Evolutionary conservation across 1,140 invertebrate species (phyloP).

Genomic region (Mizuhopecten yessoensis): DNA sequence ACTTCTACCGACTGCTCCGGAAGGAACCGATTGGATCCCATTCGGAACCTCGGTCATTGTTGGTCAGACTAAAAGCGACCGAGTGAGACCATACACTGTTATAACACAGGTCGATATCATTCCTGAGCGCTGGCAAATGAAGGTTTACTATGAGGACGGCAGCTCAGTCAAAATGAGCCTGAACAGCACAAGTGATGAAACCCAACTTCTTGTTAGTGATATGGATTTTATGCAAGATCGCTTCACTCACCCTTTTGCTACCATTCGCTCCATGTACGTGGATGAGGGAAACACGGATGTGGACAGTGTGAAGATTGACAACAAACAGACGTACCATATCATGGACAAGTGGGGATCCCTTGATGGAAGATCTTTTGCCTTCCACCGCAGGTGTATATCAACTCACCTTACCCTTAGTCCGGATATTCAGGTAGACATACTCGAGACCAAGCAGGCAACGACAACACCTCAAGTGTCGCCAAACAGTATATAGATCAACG

Average conservation of each 20-base stretch:
- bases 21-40: conserved; percentile 70
- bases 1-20: conserved; percentile 61
- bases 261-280: conserved; percentile 69
- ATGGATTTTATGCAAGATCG: conserved; percentile 49
- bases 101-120: conserved; percentile 57
- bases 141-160: conserved; percentile 63
- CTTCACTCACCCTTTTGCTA: conserved; percentile 62
- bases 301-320: conserved; percentile 67
- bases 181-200: conserved; percentile 54
- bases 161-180: conserved; percentile 54
- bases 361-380: conserved; percentile 60
- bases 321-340: conserved; percentile 52
- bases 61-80: conserved; percentile 57
- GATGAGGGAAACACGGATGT: conserved; percentile 69
- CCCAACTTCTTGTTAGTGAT: conserved; percentile 48
- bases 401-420: conserved; percentile 68
- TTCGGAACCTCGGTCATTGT: conserved; percentile 72
- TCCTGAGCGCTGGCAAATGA: conserved; percentile 48
- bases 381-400: conserved; percentile 68
- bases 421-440: conserved; percentile 64
- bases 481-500: neutral
- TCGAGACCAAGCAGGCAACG: conserved; percentile 41
- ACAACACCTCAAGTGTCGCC: neutral
- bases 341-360: conserved; percentile 61
- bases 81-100: conserved; percentile 60